Evolutionary conservation across 2,888 invertebrate genomes (phyloP).

Genomic region (Octodonta nipae): DNA sequence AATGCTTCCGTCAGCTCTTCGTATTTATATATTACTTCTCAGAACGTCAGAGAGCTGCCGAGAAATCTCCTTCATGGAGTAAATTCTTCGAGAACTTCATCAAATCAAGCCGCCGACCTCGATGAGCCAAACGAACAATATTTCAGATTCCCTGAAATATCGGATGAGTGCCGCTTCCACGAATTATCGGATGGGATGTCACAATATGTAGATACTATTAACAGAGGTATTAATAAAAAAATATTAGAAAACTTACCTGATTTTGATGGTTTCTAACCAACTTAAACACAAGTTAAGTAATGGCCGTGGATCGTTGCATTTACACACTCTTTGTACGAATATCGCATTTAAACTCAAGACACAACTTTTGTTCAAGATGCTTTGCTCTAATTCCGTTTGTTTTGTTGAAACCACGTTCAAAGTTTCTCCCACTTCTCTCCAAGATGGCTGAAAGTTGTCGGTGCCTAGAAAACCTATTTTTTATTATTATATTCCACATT

Average conservation of each 20-base stretch:
- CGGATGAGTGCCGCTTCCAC: too few relatives aligned
- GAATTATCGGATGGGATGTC: too few relatives aligned
- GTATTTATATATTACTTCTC: too few relatives aligned
- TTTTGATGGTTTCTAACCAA: slow-evolving; percentile 36
- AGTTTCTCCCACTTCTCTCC: slow-evolving; percentile 35
- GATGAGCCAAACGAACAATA: too few relatives aligned
- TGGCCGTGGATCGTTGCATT: slow-evolving; percentile 21
- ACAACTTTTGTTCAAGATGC: slow-evolving; percentile 39
- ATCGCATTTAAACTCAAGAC: slow-evolving; percentile 43
- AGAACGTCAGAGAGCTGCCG: too few relatives aligned
- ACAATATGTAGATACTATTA: neutral
- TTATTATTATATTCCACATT: too few relatives aligned
- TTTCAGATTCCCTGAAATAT: too few relatives aligned
- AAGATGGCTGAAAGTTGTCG: slow-evolving; percentile 32
- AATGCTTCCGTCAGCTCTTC: too few relatives aligned
- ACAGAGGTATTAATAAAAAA: neutral
- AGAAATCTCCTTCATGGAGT: too few relatives aligned
- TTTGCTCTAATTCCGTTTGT: slow-evolving; percentile 38
- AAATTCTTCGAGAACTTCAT: too few relatives aligned
- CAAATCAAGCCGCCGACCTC: too few relatives aligned
- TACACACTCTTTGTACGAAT: slow-evolving; percentile 37
- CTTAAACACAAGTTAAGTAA: slow-evolving; percentile 26
- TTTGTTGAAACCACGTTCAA: slow-evolving; percentile 36
- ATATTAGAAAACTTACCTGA: slow-evolving; percentile 38
- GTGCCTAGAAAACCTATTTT: slow-evolving; percentile 13